These are phyloP conservation scores for Drosophila tropicalis DNA, from an alignment of 1,140 invertebrate genomes.

Conservation along the genomic window DNA sequence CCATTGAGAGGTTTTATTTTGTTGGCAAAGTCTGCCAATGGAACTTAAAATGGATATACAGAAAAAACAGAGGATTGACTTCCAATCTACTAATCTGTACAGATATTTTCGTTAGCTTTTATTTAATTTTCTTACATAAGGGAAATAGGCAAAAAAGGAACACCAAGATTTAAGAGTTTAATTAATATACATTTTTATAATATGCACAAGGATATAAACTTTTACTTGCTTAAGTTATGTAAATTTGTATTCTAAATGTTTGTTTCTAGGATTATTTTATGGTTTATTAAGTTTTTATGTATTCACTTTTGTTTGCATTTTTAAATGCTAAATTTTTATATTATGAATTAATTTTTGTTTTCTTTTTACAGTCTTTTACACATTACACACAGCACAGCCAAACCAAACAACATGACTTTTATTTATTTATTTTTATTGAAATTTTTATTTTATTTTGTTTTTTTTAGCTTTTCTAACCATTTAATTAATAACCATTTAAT, in stretches of 20 bases:
- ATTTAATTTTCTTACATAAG: too few species aligned
- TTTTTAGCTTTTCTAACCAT: conserved; percentile 13
- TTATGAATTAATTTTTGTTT: conserved; percentile 60
- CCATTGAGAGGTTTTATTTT: too few species aligned
- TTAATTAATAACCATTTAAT: conserved; percentile 11
- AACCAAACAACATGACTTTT: conserved; percentile 44
- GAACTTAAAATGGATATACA: too few species aligned
- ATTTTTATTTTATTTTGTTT: conserved; percentile 18
- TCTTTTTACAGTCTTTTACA: conserved; percentile 67
- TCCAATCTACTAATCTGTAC: too few species aligned
- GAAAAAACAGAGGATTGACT: too few species aligned
- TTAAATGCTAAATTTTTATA: conserved; percentile 17
- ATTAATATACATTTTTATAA: background rate
- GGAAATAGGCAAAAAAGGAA: too few species aligned
- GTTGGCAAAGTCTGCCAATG: too few species aligned
- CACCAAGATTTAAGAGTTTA: too few species aligned
- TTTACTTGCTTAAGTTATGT: background rate
- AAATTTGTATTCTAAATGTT: background rate
- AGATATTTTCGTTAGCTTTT: too few species aligned
- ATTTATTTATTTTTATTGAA: conserved; percentile 26
- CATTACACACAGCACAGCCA: background rate
- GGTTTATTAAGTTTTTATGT: background rate
- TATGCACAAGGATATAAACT: background rate
- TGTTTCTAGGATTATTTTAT: too few species aligned
- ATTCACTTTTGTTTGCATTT: conserved; percentile 23